Percentiles rank a stretch among this genome's conserved stretches.
These are phyloP conservation scores for Boulengerochromis microlepis DNA, from an alignment of 2,113 vertebrate genomes.

Conservation along the genomic window DNA sequence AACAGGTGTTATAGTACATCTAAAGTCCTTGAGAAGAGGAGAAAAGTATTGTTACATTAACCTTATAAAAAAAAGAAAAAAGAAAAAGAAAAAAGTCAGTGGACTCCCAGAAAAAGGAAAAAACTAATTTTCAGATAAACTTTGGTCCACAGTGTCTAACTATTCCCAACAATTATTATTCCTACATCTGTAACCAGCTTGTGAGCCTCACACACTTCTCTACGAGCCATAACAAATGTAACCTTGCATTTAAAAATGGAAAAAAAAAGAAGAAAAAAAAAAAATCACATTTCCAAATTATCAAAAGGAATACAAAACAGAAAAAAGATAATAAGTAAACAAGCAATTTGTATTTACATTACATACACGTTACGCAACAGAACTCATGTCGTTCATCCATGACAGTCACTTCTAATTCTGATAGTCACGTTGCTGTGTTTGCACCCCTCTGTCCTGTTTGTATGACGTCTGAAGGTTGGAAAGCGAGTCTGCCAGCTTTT, in stretches of 20 bases:
- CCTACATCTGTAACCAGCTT: constrained; percentile 18
- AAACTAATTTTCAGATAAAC: constrained; percentile 32
- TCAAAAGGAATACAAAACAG: constrained; percentile 67
- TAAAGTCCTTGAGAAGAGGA: constrained; percentile 66
- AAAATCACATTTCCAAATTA: constrained; percentile 53
- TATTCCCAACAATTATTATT: constrained; percentile 39
- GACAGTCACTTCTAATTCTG: constrained; percentile 33
- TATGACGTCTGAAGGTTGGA: constrained; percentile 30
- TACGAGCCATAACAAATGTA: constrained; percentile 26
- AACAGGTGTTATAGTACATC: constrained; percentile 67
- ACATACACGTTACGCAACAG: constrained; percentile 78
- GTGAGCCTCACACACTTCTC: constrained; percentile 29
- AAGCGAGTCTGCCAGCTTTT: constrained; percentile 41
- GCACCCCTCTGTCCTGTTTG: not conserved
- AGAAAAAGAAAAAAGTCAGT: not conserved
- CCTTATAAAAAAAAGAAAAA: not conserved
- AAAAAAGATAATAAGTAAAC: constrained; percentile 80
- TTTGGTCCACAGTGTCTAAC: constrained; percentile 34
- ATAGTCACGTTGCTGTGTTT: constrained; percentile 14
- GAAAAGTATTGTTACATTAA: constrained; percentile 44
- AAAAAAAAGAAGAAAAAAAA: fast-evolving
- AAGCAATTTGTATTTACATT: constrained; percentile 98
- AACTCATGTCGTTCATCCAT: constrained; percentile 65
- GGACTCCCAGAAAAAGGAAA: constrained; percentile 23
- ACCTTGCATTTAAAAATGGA: constrained; percentile 4